These are phyloP conservation scores for Terebella lapidaria DNA, from an alignment of 2,888 invertebrate species.

Conservation along the genomic window DNA sequence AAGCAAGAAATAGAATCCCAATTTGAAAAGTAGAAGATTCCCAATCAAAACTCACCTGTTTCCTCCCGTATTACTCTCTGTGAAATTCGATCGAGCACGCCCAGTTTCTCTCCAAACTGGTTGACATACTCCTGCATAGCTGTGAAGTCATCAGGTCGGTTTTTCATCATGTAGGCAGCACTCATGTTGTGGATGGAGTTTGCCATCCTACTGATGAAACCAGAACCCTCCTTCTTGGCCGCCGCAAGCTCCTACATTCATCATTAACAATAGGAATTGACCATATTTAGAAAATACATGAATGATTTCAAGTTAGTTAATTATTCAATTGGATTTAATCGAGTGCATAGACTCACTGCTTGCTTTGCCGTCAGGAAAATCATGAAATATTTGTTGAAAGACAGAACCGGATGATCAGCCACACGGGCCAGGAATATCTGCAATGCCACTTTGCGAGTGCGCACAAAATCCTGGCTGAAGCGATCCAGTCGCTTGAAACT, in stretches of 20 bases:
- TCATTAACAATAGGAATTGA: background rate
- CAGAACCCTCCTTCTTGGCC: conserved; percentile 61
- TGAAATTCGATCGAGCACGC: conserved; percentile 63
- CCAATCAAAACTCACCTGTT: conserved; percentile 15
- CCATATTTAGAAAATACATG: background rate
- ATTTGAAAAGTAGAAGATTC: background rate
- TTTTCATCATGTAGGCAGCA: conserved; percentile 59
- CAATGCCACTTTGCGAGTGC: conserved; percentile 64
- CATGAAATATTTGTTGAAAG: conserved; percentile 63
- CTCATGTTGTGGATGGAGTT: conserved; percentile 61
- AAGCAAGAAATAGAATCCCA: background rate
- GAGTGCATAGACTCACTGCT: conserved; percentile 50
- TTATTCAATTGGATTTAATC: background rate
- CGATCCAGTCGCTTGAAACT: conserved; percentile 66
- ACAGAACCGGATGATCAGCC: conserved; percentile 67
- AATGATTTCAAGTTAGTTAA: background rate
- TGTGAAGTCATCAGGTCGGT: conserved; percentile 63
- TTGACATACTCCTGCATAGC: conserved; percentile 62
- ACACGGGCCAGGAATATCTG: conserved; percentile 65
- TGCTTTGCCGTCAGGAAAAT: conserved; percentile 66
- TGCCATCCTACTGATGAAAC: conserved; percentile 59
- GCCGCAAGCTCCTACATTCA: conserved; percentile 61
- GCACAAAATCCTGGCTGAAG: conserved; percentile 68
- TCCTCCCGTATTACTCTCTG: conserved; percentile 39
- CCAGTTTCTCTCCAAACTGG: conserved; percentile 62